A percentile compares a stretch with the other conserved stretches of the same genome.
These are phyloP conservation scores for Octomys mimax DNA, from an alignment of 2,797 vertebrate genomes.

Conservation along the genomic window DNA sequence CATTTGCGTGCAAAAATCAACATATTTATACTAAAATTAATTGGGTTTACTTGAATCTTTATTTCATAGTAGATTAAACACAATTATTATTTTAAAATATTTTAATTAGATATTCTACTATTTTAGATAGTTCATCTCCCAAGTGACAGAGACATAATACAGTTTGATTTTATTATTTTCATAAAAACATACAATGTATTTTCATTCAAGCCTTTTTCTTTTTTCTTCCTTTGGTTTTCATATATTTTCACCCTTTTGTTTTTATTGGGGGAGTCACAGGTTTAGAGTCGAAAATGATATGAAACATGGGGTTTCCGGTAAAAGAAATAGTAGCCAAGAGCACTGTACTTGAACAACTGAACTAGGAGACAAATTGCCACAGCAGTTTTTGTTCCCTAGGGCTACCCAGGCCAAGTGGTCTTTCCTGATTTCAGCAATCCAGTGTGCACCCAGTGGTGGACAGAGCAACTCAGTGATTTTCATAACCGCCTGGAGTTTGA, in stretches of 20 bases:
- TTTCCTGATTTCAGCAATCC: constrained; percentile 96
- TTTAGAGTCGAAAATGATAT: background rate
- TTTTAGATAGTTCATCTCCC: constrained; percentile 14
- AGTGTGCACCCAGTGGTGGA: constrained; percentile 93
- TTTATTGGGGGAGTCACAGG: background rate
- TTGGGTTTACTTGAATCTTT: background rate
- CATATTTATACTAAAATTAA: background rate
- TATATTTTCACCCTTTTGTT: background rate
- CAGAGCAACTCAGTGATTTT: constrained; percentile 91
- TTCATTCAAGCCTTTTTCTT: background rate
- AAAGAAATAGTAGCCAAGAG: background rate
- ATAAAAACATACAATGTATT: background rate
- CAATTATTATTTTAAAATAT: constrained; percentile 6
- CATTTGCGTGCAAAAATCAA: background rate
- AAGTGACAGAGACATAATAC: background rate
- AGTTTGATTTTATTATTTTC: constrained; percentile 18
- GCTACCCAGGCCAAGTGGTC: constrained; percentile 94
- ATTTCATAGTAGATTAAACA: background rate
- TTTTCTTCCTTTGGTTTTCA: background rate
- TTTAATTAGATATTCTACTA: background rate
- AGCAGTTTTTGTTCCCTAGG: constrained; percentile 87
- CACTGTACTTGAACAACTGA: background rate
- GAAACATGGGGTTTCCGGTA: background rate
- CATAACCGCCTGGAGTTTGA: constrained; percentile 91
- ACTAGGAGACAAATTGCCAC: too few species aligned